Percentiles rank a stretch among this genome's conserved stretches.
phyloP scores from a whole-genome alignment of 2,797 vertebrate genomes.

The Yasuhikotakia modesta region DNA sequence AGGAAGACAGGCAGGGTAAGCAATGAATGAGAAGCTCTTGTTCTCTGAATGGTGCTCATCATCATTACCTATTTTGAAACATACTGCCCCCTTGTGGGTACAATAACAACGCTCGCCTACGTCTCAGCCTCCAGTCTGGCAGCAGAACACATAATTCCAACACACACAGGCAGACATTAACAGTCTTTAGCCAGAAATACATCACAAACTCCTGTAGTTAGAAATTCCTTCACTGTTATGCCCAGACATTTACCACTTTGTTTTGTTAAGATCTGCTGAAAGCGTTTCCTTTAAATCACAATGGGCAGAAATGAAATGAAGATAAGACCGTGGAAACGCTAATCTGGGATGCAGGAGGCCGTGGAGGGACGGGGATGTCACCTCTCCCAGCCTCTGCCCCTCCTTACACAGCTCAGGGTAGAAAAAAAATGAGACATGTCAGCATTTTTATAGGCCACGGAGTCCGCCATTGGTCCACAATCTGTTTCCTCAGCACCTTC shows the following conservation, averaged over 20 bases:
- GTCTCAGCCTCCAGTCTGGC: constrained; percentile 18
- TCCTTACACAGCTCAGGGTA: constrained; percentile 16
- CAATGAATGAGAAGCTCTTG: constrained; percentile 33
- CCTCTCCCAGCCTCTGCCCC: constrained; percentile 39
- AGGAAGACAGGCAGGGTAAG: no score
- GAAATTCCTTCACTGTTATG: constrained; percentile 20
- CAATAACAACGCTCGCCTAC: not conserved
- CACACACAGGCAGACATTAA: constrained; percentile 6
- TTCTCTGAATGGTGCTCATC: not conserved
- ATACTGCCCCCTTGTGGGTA: constrained; percentile 59
- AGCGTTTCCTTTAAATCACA: constrained; percentile 56
- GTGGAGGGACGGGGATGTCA: constrained; percentile 52
- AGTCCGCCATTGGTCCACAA: constrained; percentile 43
- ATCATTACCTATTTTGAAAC: constrained; percentile 21
- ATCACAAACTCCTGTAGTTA: constrained; percentile 19
- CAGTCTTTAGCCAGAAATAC: constrained; percentile 20
- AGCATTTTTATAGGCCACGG: constrained; percentile 55
- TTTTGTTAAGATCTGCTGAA: constrained; percentile 53
- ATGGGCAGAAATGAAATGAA: constrained; percentile 54
- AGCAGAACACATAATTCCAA: constrained; percentile 13
- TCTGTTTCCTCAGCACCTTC: constrained; percentile 55
- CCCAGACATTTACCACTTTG: constrained; percentile 44
- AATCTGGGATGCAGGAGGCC: constrained; percentile 36
- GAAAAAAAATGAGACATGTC: constrained; percentile 45
- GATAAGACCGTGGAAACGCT: constrained; percentile 54